phyloP scores from a whole-genome alignment of 2,113 vertebrate species.

The Pholis gunnellus region DNA sequence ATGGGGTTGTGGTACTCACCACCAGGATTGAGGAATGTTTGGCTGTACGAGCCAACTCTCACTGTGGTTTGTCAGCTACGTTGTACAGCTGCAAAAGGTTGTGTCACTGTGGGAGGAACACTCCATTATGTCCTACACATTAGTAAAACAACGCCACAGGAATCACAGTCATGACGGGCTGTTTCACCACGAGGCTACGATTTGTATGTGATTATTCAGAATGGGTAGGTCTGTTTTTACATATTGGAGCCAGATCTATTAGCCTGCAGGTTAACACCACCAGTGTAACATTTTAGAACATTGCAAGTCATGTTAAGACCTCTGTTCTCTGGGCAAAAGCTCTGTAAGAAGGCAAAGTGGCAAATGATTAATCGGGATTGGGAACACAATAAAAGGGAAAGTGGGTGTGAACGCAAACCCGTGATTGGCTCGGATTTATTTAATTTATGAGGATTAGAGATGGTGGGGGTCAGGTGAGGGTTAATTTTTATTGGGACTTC shows the following conservation, averaged over 20 bases:
- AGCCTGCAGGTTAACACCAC: not conserved
- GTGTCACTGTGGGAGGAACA: not conserved
- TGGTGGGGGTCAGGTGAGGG: not conserved
- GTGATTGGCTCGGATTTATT: not conserved
- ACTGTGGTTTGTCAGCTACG: not conserved
- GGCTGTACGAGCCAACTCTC: not conserved
- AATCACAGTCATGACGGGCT: not conserved
- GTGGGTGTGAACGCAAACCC: not conserved
- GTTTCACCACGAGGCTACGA: not conserved
- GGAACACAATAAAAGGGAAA: not conserved
- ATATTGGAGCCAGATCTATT: not conserved
- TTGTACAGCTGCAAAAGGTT: not conserved
- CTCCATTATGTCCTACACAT: not conserved
- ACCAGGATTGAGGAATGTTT: not conserved
- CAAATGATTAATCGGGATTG: conserved; percentile 6
- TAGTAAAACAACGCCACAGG: not conserved
- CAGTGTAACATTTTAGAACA: not conserved
- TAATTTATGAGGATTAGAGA: not conserved
- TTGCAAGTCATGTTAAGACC: not conserved
- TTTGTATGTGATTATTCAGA: not conserved
- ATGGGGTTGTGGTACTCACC: not conserved
- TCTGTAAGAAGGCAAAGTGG: not conserved
- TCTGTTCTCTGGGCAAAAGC: not conserved
- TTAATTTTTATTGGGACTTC: not conserved
- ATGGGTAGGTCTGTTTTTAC: not conserved